These are phyloP conservation scores for Cotesia vestalis DNA, from an alignment of 1,140 invertebrate genomes.

Conservation along the genomic window DNA sequence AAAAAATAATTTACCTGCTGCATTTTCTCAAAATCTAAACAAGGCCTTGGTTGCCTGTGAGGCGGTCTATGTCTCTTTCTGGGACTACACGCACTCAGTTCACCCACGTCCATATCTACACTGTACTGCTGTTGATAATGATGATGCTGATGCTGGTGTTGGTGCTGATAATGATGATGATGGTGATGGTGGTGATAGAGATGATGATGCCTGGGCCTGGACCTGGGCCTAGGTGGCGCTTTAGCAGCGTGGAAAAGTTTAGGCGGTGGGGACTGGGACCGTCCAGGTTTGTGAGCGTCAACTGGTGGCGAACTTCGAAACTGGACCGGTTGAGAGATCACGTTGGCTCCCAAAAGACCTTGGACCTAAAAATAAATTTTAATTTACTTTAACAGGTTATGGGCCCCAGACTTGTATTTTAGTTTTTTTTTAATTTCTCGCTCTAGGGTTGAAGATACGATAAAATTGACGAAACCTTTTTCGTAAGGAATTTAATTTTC, in stretches of 20 bases:
- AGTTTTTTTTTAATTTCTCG: background rate
- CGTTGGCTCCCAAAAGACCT: slow-evolving; percentile 67
- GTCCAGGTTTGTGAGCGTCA: slow-evolving; percentile 82
- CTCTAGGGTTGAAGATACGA: too few relatives aligned
- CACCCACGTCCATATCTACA: slow-evolving; percentile 51
- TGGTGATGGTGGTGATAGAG: slow-evolving; percentile 47
- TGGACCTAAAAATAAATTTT: slow-evolving; percentile 60
- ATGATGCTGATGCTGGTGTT: slow-evolving; percentile 40
- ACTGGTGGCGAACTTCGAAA: slow-evolving; percentile 89
- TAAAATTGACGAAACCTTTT: too few relatives aligned
- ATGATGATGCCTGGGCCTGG: slow-evolving; percentile 51
- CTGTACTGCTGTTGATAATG: slow-evolving; percentile 46
- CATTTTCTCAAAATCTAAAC: slow-evolving; percentile 96
- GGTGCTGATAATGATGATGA: slow-evolving; percentile 45
- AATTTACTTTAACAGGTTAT: background rate
- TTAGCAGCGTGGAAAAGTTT: slow-evolving; percentile 77
- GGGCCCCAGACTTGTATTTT: background rate
- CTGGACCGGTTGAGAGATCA: slow-evolving; percentile 78
- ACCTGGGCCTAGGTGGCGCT: slow-evolving; percentile 49
- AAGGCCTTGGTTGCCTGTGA: slow-evolving; percentile 79
- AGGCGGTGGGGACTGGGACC: slow-evolving; percentile 75
- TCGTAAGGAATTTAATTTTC: too few relatives aligned
- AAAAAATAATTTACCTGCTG: slow-evolving; percentile 75
- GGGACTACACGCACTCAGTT: slow-evolving; percentile 69
- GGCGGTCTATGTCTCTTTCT: slow-evolving; percentile 71